A percentile compares a stretch with the other conserved stretches of the same genome.
phyloP scores from a whole-genome alignment of 2,888 invertebrate species.

The Cephus sareptanus region DNA sequence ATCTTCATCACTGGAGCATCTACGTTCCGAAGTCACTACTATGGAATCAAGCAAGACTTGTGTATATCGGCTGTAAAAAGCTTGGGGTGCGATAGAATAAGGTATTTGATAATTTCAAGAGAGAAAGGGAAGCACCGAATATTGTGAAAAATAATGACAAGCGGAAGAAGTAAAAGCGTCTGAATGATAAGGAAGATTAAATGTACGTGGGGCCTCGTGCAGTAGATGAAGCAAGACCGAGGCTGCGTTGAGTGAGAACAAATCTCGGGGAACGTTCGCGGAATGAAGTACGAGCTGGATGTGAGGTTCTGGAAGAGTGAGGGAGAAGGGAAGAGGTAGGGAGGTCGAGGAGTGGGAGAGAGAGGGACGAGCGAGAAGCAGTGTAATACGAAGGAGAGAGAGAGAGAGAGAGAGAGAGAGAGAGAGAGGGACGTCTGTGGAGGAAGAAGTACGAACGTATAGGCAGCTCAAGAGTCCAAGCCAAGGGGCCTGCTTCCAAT shows the following conservation, averaged over 20 bases:
- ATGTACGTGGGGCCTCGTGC: not conserved
- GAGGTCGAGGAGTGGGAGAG: not conserved
- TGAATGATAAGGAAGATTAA: not conserved
- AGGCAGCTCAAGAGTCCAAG: conserved; percentile 19
- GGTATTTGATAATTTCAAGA: not conserved
- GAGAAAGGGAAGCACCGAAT: not conserved
- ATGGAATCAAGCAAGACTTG: not conserved
- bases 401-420: conserved; percentile 25
- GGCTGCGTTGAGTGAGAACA: conserved; percentile 27
- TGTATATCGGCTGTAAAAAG: not conserved
- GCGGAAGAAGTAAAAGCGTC: not conserved
- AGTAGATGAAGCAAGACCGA: not conserved
- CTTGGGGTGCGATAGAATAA: not conserved
- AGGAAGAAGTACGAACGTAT: conserved; percentile 21
- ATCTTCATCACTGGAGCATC: not conserved
- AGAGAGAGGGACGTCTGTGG: conserved; percentile 24
- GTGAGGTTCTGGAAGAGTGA: conserved; percentile 11
- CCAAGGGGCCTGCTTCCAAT: conserved; percentile 37
- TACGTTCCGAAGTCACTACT: not conserved
- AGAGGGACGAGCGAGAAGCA: conserved; percentile 10
- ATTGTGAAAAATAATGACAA: not conserved
- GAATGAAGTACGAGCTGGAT: conserved; percentile 28
- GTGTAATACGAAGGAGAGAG: conserved; percentile 19
- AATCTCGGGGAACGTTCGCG: conserved; percentile 27
- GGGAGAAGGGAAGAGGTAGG: conserved; percentile 7